These are phyloP conservation scores for Girardia tigrina DNA, from an alignment of 2,888 invertebrate species.

Conservation along the genomic window DNA sequence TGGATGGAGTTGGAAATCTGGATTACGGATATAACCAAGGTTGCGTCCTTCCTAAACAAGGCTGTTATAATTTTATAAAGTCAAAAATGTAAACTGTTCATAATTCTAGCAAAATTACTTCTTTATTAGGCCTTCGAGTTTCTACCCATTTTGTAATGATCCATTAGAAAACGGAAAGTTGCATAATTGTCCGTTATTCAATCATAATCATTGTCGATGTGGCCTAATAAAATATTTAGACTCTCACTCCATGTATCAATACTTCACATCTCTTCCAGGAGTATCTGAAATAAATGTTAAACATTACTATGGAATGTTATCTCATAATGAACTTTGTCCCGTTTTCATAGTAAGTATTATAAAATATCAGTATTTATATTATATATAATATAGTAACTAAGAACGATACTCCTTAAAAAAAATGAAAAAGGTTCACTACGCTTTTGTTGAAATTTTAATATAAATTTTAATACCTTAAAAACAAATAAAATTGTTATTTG, in stretches of 20 bases:
- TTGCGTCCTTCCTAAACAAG: background rate
- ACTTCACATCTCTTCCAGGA: conserved; percentile 6
- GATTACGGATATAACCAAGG: conserved; percentile 5
- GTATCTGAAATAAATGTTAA: background rate
- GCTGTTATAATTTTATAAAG: background rate
- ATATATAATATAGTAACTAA: no score
- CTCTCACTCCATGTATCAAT: background rate
- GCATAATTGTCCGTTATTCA: background rate
- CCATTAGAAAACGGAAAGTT: background rate
- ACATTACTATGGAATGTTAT: background rate
- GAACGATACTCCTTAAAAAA: no score
- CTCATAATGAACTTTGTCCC: background rate
- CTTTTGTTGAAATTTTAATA: no score
- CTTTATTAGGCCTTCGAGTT: background rate
- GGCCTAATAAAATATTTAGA: background rate
- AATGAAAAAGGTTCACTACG: no score
- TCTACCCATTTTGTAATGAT: background rate
- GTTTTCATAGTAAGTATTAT: background rate
- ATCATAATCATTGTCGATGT: background rate
- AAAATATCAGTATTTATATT: no score
- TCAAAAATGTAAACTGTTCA: background rate
- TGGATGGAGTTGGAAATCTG: background rate
- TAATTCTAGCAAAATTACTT: background rate
- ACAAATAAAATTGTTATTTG: no score
- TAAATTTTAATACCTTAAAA: no score